Percentiles rank a stretch among this genome's conserved stretches.
Evolutionary conservation across 1,140 invertebrate genomes (phyloP).

Genomic region (Chironomus striatipennis): DNA sequence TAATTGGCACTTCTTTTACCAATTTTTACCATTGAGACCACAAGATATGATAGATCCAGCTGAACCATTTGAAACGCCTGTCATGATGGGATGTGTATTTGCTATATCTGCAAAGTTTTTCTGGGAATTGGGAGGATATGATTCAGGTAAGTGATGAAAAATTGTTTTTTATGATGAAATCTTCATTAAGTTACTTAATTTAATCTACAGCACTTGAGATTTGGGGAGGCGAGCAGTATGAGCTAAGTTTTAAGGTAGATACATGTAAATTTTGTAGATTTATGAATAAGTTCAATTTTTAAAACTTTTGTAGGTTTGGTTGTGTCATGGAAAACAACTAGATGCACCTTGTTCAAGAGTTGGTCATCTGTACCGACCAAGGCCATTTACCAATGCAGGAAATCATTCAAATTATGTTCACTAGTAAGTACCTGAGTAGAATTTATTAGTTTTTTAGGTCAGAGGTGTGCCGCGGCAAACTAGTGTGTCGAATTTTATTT

Average conservation of each 20-base stretch:
- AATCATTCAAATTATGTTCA: conserved; percentile 44
- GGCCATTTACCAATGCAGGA: conserved; percentile 78
- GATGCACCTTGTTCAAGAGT: conserved; percentile 89
- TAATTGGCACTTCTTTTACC: conserved; percentile 81
- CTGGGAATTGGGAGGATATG: conserved; percentile 90
- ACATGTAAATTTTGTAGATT: no score
- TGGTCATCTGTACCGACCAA: conserved; percentile 85
- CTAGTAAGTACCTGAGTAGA: conserved; percentile 64
- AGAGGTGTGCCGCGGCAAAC: no score
- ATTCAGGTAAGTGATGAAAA: conserved; percentile 39
- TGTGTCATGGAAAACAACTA: conserved; percentile 82
- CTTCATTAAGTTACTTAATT: no score
- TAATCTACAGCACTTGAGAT: conserved; percentile 79
- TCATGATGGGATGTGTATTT: conserved; percentile 81
- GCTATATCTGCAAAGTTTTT: conserved; percentile 74
- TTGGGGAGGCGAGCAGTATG: conserved; percentile 98
- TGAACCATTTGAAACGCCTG: conserved; percentile 90
- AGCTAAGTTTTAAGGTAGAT: conserved; percentile 83
- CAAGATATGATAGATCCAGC: conserved; percentile 66
- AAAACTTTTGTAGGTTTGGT: no score
- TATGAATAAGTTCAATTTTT: no score
- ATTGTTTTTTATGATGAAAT: conserved; percentile 93
- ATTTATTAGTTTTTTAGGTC: no score
- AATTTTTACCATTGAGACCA: conserved; percentile 62
- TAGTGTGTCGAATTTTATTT: no score